phyloP scores from a whole-genome alignment of 2,113 vertebrate genomes.

The Anoplopoma fimbria region DNA sequence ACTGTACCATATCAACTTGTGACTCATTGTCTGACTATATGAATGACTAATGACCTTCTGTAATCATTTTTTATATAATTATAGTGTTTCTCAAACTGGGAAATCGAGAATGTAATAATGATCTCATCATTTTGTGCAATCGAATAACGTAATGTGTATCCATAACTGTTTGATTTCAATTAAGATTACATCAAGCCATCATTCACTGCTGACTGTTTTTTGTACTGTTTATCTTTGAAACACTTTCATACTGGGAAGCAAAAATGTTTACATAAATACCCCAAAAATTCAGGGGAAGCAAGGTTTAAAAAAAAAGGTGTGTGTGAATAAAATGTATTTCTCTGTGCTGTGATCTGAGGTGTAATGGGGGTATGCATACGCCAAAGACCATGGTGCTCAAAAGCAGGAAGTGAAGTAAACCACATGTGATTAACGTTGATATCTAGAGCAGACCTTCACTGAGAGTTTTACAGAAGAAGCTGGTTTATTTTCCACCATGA shows the following conservation, averaged over 20 bases:
- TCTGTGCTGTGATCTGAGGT: neutral
- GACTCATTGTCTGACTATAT: neutral
- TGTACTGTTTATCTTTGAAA: neutral
- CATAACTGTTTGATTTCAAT: neutral
- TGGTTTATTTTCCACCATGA: conserved; percentile 19
- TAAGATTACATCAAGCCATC: neutral
- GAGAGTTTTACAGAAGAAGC: neutral
- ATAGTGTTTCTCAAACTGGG: neutral
- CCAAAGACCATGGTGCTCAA: neutral
- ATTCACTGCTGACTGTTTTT: neutral
- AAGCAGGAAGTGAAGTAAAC: conserved; percentile 53
- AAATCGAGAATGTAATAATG: conserved; percentile 23
- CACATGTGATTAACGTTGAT: neutral
- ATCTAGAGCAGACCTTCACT: neutral
- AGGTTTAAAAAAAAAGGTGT: neutral
- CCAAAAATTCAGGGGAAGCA: neutral
- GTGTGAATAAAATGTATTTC: neutral
- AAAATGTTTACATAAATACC: neutral
- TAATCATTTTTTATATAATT: neutral
- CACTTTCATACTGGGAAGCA: rapidly evolving
- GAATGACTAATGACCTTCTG: conserved; percentile 13
- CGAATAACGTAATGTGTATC: conserved; percentile 4
- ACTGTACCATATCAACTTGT: neutral
- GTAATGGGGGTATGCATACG: too few relatives aligned
- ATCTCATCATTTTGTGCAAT: conserved; percentile 41